A percentile compares a stretch with the other conserved stretches of the same genome.
Evolutionary conservation across 2,797 vertebrate genomes (phyloP).

Genomic region (Diplodus puntazzo): DNA sequence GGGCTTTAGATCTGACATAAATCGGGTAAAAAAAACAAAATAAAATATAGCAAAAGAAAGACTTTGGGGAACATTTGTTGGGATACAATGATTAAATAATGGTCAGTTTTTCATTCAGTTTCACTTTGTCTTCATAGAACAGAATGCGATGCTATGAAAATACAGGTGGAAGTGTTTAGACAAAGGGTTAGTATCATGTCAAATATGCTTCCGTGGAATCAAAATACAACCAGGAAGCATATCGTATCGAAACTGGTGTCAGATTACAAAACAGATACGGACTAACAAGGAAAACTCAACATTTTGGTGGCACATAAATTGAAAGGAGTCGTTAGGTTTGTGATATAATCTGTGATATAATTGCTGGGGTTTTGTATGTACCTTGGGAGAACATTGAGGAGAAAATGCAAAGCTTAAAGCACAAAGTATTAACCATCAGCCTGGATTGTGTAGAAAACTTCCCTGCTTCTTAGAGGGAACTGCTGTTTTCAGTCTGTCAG

Average conservation of each 20-base stretch:
- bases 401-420: background rate
- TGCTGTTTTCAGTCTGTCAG: background rate
- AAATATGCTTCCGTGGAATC: constrained; percentile 6
- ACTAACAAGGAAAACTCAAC: background rate
- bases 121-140: background rate
- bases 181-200: background rate
- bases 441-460: background rate
- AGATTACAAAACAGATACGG: background rate
- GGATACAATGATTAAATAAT: background rate
- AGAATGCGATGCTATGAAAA: background rate
- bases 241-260: background rate
- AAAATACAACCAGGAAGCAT: constrained; percentile 8
- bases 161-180: background rate
- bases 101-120: background rate
- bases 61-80: background rate
- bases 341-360: background rate
- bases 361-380: too few relatives aligned
- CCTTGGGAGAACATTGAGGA: background rate
- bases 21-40: too few relatives aligned
- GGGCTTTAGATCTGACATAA: too few relatives aligned
- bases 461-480: background rate
- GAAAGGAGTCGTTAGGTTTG: background rate
- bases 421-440: background rate
- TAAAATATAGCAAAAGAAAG: background rate
- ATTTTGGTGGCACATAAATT: background rate